Evolutionary conservation across 2,797 vertebrate genomes (phyloP).

Genomic region (Ptychobarbus kaznakovi): DNA sequence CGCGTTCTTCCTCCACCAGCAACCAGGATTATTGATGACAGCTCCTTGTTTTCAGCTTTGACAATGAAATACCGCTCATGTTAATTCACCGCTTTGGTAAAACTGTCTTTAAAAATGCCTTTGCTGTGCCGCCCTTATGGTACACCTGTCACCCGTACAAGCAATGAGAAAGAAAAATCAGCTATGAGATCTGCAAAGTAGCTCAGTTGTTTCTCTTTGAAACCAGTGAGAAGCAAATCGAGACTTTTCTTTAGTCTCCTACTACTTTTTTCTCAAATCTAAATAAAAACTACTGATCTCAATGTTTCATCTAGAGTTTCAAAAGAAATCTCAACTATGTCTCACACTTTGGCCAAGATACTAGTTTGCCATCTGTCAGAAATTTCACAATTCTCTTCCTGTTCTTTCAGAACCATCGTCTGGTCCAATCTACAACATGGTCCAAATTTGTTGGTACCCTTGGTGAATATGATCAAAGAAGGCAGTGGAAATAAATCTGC

Average conservation of each 20-base stretch:
- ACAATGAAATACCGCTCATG: slow-evolving; percentile 64
- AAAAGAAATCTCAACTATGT: neutral
- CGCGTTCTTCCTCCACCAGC: neutral
- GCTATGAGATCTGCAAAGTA: neutral
- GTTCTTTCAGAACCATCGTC: too few relatives aligned
- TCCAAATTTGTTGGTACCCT: too few relatives aligned
- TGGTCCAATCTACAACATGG: neutral
- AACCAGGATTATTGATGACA: slow-evolving; percentile 10
- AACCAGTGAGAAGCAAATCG: neutral
- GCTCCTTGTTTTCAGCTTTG: slow-evolving; percentile 39
- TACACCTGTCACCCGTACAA: slow-evolving; percentile 18
- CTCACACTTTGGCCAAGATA: neutral
- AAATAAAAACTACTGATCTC: neutral
- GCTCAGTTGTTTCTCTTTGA: neutral
- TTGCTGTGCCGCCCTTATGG: slow-evolving; percentile 36
- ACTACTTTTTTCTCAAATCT: neutral
- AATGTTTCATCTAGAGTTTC: neutral
- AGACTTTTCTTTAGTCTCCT: neutral
- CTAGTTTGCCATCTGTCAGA: neutral
- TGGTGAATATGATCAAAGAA: too few relatives aligned
- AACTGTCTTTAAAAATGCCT: slow-evolving; percentile 43
- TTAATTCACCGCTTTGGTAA: slow-evolving; percentile 66
- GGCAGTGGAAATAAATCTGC: too few relatives aligned
- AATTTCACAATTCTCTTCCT: neutral
- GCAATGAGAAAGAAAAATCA: neutral